These are phyloP conservation scores for Apis cerana DNA, from an alignment of 1,140 invertebrate species.

Conservation along the genomic window DNA sequence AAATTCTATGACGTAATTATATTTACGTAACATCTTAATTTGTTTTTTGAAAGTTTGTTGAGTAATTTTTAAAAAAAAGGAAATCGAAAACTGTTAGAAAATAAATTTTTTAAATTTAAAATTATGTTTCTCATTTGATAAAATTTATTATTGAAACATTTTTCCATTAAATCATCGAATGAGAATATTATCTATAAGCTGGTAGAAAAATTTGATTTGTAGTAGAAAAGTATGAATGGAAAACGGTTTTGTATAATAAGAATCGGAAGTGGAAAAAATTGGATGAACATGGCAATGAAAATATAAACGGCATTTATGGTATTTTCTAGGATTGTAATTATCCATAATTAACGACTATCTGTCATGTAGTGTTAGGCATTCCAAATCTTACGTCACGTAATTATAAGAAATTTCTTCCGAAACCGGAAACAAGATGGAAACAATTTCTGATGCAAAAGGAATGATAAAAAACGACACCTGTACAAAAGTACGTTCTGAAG, in stretches of 20 bases:
- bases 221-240: background rate
- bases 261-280: constrained; percentile 12
- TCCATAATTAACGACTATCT: constrained; percentile 27
- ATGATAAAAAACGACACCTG: background rate
- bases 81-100: too few relatives aligned
- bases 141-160: background rate
- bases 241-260: background rate
- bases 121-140: background rate
- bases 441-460: background rate
- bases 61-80: background rate
- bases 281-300: constrained; percentile 24
- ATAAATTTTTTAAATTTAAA: too few relatives aligned
- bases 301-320: background rate
- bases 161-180: too few relatives aligned
- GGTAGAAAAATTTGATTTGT: too few relatives aligned
- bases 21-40: background rate
- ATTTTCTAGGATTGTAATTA: constrained; percentile 40
- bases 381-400: constrained; percentile 5
- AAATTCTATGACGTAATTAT: background rate
- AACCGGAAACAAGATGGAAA: constrained; percentile 15
- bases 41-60: background rate
- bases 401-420: background rate
- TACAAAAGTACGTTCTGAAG: background rate
- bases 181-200: too few relatives aligned
- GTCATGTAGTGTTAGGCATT: background rate